These are phyloP conservation scores for Geothlypis trichas DNA, from an alignment of 2,113 vertebrate genomes.

Conservation along the genomic window DNA sequence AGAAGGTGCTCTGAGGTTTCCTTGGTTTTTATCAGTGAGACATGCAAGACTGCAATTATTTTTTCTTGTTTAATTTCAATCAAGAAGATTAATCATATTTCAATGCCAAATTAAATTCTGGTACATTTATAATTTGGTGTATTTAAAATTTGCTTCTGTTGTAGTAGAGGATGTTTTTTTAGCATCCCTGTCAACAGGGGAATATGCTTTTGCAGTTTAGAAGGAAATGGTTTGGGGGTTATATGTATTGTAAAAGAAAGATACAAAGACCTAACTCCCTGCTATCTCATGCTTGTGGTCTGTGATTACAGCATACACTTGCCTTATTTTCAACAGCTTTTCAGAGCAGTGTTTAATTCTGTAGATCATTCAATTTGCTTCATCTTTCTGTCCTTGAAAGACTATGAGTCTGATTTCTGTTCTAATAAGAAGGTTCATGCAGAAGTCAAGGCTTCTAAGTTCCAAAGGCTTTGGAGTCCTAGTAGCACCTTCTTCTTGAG, in stretches of 20 bases:
- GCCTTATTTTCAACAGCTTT: conserved; percentile 55
- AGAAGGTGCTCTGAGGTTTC: not conserved
- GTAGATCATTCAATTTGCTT: conserved; percentile 48
- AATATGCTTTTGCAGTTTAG: not conserved
- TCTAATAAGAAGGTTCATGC: not conserved
- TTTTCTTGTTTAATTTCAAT: conserved; percentile 22
- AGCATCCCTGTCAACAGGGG: not conserved
- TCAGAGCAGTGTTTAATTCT: conserved; percentile 42
- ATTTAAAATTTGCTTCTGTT: not conserved
- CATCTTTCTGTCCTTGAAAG: conserved; percentile 63
- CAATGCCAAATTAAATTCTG: not conserved
- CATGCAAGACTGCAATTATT: not conserved
- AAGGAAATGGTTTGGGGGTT: not conserved
- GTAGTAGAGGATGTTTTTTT: not conserved
- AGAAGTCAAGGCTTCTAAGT: not conserved
- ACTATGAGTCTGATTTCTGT: conserved; percentile 52
- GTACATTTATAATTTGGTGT: not conserved
- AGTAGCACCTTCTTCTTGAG: not conserved
- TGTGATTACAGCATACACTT: conserved; percentile 4
- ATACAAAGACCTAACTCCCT: not conserved
- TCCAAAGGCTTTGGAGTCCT: not conserved
- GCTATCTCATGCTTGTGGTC: not conserved
- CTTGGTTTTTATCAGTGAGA: not conserved
- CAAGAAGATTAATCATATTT: not conserved
- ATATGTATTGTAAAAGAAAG: not conserved